phyloP scores from a whole-genome alignment of 2,113 vertebrate species.

The Myotis davidii region DNA sequence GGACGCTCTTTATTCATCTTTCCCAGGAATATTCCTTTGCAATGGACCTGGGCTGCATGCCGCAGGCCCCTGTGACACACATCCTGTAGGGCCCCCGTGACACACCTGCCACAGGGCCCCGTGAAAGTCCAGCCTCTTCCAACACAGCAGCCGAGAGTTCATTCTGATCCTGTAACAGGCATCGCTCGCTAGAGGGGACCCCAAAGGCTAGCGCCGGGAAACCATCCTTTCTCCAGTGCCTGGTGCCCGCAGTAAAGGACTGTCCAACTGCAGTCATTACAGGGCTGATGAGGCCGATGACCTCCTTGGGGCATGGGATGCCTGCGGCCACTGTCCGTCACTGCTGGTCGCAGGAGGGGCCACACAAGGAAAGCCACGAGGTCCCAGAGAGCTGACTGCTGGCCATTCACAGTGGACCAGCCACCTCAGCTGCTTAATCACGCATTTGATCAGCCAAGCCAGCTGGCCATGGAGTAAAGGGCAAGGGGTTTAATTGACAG shows the following conservation, averaged over 20 bases:
- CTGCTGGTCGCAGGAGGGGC: background rate
- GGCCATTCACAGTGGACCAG: background rate
- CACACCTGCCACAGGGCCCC: background rate
- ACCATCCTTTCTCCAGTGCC: background rate
- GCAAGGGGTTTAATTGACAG: background rate
- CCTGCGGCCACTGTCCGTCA: background rate
- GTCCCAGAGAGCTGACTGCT: background rate
- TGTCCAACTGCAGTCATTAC: background rate
- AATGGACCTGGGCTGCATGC: background rate
- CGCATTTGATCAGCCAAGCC: background rate
- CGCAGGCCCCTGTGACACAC: too few species aligned
- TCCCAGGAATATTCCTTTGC: background rate
- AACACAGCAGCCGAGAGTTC: background rate
- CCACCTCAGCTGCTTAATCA: background rate
- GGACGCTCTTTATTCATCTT: background rate
- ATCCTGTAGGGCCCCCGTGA: too few species aligned
- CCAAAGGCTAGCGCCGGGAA: background rate
- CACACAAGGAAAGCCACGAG: background rate
- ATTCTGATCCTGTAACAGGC: rapidly evolving
- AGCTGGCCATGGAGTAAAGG: background rate
- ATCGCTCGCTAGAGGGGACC: background rate
- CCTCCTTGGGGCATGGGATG: background rate
- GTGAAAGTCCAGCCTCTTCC: background rate
- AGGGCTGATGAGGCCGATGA: background rate
- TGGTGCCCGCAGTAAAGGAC: background rate